These are phyloP conservation scores for Poeciliopsis presidionis DNA, from an alignment of 2,797 vertebrate species.

Conservation along the genomic window DNA sequence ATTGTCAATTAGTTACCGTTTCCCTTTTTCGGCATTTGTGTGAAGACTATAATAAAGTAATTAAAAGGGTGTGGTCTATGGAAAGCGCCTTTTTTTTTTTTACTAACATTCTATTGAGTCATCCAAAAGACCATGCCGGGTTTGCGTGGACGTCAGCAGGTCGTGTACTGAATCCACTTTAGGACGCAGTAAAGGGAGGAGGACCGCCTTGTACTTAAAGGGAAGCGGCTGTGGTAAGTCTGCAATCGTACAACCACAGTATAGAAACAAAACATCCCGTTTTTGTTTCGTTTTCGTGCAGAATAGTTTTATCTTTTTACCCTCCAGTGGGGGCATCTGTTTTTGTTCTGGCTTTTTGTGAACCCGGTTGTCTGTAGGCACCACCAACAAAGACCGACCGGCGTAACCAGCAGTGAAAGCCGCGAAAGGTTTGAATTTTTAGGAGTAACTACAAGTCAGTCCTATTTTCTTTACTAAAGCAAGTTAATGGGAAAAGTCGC, in stretches of 20 bases:
- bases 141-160: conserved; percentile 45
- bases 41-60: background rate
- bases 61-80: background rate
- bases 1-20: background rate
- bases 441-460: background rate
- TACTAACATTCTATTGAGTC: conserved; percentile 12
- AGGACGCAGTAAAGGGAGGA: background rate
- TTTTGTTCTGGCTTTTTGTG: background rate
- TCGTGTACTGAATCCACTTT: background rate
- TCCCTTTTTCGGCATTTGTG: background rate
- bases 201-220: background rate
- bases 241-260: background rate
- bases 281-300: background rate
- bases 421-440: conserved; percentile 3
- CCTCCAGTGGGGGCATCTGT: background rate
- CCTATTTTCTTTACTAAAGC: background rate
- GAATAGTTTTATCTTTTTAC: background rate
- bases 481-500: background rate
- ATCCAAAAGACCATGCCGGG: conserved; percentile 42
- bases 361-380: conserved; percentile 7
- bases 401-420: conserved; percentile 1
- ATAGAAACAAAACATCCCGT: background rate
- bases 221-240: conserved; percentile 57
- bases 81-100: background rate
- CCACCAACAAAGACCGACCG: conserved; percentile 67